Conservation (phyloP, 2,113 vertebrate genomes). For the Pithys albifrons region DNA sequence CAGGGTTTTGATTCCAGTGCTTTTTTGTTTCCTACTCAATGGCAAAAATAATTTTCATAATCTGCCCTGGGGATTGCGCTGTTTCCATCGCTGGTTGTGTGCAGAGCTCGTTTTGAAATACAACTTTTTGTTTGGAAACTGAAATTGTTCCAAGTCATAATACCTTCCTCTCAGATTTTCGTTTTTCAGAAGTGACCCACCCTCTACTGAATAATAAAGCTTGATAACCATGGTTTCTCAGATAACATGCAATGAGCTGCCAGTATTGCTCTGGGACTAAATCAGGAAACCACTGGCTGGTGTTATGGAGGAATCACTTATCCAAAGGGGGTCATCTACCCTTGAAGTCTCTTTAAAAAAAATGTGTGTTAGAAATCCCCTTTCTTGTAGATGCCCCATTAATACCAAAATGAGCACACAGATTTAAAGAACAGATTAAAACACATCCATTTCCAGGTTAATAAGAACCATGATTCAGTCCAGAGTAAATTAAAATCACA, state of each 20-base stretch:
- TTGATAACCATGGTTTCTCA: slow-evolving; percentile 32
- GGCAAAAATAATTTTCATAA: neutral
- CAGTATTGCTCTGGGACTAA: neutral
- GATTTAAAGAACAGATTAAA: slow-evolving; percentile 12
- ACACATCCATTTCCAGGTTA: neutral
- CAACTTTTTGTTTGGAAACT: slow-evolving; percentile 1
- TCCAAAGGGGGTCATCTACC: neutral
- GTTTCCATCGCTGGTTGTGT: neutral
- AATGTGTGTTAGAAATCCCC: neutral
- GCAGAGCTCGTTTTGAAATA: neutral
- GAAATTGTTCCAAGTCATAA: slow-evolving; percentile 1
- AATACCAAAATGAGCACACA: neutral
- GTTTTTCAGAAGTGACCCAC: slow-evolving; percentile 25
- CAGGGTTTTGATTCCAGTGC: neutral
- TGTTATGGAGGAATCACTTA: neutral
- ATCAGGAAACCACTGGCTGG: neutral
- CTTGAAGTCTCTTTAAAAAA: neutral
- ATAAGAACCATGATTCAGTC: neutral
- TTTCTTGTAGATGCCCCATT: neutral
- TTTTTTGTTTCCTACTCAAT: neutral
- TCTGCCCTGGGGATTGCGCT: neutral
- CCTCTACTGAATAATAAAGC: slow-evolving; percentile 8
- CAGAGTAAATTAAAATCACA: slow-evolving; percentile 19
- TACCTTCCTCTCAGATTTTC: slow-evolving; percentile 21
- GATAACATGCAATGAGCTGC: neutral